A percentile compares a stretch with the other conserved stretches of the same genome.
These are phyloP conservation scores for Heliothis peltigera DNA, from an alignment of 2,888 invertebrate species.

Conservation along the genomic window DNA sequence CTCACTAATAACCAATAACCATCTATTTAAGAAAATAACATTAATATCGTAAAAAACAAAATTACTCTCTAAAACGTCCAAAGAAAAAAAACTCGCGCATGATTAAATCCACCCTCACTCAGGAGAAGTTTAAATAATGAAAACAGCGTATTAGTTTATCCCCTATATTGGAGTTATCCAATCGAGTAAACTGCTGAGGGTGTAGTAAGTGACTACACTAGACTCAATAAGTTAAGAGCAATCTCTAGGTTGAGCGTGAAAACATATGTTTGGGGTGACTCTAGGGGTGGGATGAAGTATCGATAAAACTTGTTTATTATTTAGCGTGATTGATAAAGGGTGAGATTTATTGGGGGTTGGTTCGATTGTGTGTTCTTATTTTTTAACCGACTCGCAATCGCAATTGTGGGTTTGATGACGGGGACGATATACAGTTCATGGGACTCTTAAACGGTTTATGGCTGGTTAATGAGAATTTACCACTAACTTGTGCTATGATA, in stretches of 20 bases:
- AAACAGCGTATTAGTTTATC: slow-evolving; percentile 27
- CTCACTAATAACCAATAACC: too few species aligned
- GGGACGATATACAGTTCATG: too few species aligned
- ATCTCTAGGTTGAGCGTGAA: slow-evolving; percentile 64
- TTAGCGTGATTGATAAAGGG: not conserved
- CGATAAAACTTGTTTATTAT: slow-evolving; percentile 38
- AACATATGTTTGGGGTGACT: slow-evolving; percentile 66
- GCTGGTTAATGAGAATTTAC: too few species aligned
- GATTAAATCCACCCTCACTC: slow-evolving; percentile 27
- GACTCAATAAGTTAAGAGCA: slow-evolving; percentile 62
- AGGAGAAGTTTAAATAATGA: slow-evolving; percentile 55
- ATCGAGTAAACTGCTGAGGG: slow-evolving; percentile 40
- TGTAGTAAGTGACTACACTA: slow-evolving; percentile 46
- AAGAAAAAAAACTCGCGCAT: not conserved
- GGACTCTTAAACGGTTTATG: too few species aligned
- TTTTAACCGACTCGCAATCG: too few species aligned
- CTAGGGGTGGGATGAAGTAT: slow-evolving; percentile 44
- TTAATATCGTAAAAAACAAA: not conserved
- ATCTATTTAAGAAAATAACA: too few species aligned
- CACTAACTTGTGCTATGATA: too few species aligned
- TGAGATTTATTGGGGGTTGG: too few species aligned
- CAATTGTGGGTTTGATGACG: too few species aligned
- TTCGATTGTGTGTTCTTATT: too few species aligned
- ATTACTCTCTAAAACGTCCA: not conserved
- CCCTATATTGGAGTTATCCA: slow-evolving; percentile 38